Evolutionary conservation across 2,888 invertebrate species (phyloP).

Genomic region (Pyrochroa serraticornis): DNA sequence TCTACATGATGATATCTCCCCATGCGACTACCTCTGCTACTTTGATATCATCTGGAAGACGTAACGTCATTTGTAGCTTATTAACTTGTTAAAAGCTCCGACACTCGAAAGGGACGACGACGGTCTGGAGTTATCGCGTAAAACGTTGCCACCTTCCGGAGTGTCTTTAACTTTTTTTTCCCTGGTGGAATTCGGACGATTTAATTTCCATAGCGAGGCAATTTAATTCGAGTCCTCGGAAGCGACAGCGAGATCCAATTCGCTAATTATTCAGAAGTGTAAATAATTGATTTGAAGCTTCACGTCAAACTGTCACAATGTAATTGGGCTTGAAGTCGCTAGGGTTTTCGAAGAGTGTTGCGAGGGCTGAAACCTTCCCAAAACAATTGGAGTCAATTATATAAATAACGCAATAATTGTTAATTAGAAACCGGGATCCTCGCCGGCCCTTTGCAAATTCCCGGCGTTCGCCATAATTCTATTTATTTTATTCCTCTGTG

Average conservation of each 20-base stretch:
- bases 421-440: too few relatives aligned
- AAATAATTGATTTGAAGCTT: conserved; percentile 20
- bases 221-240: not conserved
- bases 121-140: too few relatives aligned
- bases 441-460: too few relatives aligned
- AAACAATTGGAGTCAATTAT: not conserved
- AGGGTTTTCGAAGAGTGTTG: not conserved
- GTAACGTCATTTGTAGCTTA: conserved; percentile 17
- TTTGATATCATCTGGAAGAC: conserved; percentile 13
- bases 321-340: conserved; percentile 7
- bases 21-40: conserved; percentile 1
- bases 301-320: conserved; percentile 19
- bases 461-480: not conserved
- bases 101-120: too few relatives aligned
- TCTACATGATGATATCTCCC: conserved; percentile 21
- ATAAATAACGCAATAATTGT: not conserved
- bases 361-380: too few relatives aligned
- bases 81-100: conserved; percentile 7
- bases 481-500: not conserved
- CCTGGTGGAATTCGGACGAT: not conserved
- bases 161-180: conserved; percentile 5
- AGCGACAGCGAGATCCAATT: conserved; percentile 5
- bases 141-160: too few relatives aligned
- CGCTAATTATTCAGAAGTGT: conserved; percentile 15
- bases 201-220: not conserved